Base-by-base conservation (phyloP, 2,888 invertebrate genomes). In the Caradrina kadenii region DNA sequence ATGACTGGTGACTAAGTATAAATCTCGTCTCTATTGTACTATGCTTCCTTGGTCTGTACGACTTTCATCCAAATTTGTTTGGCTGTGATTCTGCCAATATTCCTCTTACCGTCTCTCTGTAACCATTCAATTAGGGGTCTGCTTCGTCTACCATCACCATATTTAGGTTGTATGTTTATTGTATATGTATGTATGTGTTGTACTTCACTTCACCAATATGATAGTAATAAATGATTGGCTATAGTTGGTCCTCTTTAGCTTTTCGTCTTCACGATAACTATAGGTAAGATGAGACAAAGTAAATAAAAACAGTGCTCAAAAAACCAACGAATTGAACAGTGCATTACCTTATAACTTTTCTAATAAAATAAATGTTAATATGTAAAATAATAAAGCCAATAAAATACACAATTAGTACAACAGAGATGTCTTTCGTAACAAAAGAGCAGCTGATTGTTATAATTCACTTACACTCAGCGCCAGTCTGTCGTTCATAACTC, bases 401-500 rank as follows among this genome's bases (percentile, higher is more conserved):
- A 53, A 69, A 55, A 21, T 56, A 62, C 42, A 63, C 42, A 59
- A 65, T 68, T 39, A 55, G 21, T 26, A 61, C 62, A 66, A 79
- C 49, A 70, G 49, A 72, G 63, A 63, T 42, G 52, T 65, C 48
- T 71, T 60, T 55, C 73, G 54, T 50, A 79, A 85, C 73, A 66
- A 71, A 73, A 76, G 56, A 58, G 76, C 90, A 90, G 87, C 88
- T 91, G 90, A 90, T 90, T 81, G 86, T 81, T 82, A 90, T 90
- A 92, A 86, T 82, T 91, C 85, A 89, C 81, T 74, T 76, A 80
- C 74, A 81, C 80, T 81, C 82, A 82, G 83, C 85, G 86, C 65
- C 86, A 76, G 84, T 80, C 78, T 83, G 88, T 86, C 88, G 84
- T 84, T 88, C 87, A 88, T 90, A 91, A 91, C 87, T 92, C 86